Evolutionary conservation across 1,140 invertebrate species (phyloP).

Genomic region (Bombus turneri): DNA sequence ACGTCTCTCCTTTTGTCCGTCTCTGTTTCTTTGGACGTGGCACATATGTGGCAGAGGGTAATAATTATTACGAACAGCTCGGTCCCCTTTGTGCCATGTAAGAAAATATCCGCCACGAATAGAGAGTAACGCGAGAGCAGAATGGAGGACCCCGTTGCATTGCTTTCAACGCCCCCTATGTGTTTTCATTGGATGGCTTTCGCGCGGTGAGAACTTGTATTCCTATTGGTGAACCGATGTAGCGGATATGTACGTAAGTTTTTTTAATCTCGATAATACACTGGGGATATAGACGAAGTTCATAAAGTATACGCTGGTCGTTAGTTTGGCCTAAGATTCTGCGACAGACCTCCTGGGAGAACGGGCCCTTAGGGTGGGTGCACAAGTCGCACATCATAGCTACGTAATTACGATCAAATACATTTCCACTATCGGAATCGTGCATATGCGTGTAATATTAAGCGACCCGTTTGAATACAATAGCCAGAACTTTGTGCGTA

Average conservation of each 20-base stretch:
- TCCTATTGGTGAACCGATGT: too few relatives aligned
- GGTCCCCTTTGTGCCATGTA: neutral
- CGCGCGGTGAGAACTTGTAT: neutral
- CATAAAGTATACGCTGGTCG: too few relatives aligned
- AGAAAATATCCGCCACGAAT: neutral
- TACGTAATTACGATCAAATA: neutral
- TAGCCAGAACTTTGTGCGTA: neutral
- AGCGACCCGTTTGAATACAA: neutral
- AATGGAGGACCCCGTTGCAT: neutral
- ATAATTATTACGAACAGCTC: slow-evolving; percentile 29
- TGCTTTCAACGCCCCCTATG: slow-evolving; percentile 4
- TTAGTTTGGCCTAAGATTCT: too few relatives aligned
- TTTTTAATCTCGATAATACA: neutral
- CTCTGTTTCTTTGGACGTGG: neutral
- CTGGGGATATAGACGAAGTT: too few relatives aligned
- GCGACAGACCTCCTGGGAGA: too few relatives aligned
- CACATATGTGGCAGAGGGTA: neutral
- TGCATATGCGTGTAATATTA: too few relatives aligned
- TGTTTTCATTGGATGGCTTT: neutral
- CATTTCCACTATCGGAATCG: neutral
- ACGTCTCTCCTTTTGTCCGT: neutral
- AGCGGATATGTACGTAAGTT: neutral
- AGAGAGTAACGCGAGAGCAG: neutral
- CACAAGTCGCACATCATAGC: too few relatives aligned
- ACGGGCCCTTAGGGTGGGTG: too few relatives aligned